Conservation (phyloP, 2,113 vertebrate species). For the Crypturellus undulatus region DNA sequence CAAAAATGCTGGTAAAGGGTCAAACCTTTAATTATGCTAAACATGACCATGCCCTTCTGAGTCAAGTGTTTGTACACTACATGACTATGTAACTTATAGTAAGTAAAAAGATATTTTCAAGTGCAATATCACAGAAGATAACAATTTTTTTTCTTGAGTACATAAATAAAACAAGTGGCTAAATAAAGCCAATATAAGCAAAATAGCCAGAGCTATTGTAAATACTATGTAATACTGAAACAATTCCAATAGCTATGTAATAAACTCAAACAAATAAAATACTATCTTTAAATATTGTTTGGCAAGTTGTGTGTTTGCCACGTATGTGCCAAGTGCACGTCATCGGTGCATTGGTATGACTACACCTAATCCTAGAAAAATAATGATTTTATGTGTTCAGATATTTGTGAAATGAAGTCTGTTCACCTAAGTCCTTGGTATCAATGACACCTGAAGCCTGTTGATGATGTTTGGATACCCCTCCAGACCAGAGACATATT, state of each 20-base stretch:
- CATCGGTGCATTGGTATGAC: too few species aligned
- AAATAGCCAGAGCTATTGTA: neutral
- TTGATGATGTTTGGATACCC: neutral
- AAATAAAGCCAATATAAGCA: neutral
- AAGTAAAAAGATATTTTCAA: neutral
- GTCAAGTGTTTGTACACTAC: neutral
- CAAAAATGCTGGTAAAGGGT: neutral
- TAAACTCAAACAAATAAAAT: neutral
- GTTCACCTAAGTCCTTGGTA: neutral
- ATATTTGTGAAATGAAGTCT: neutral
- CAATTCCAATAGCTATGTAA: neutral
- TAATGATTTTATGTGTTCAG: neutral
- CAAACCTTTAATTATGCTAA: neutral
- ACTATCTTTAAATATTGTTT: neutral
- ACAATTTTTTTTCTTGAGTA: neutral
- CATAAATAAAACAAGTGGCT: neutral
- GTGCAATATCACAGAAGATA: accelerated
- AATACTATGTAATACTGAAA: neutral
- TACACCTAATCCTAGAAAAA: neutral
- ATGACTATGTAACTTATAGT: neutral
- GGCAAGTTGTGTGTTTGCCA: neutral
- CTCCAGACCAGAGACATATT: neutral
- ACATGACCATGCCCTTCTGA: neutral
- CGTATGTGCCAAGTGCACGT: neutral
- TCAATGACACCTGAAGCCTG: accelerated